Evolutionary conservation across 30 jellyfish, hydroid and myxozoan species (phyloP).

Genomic region (Cassiopea andromeda): DNA sequence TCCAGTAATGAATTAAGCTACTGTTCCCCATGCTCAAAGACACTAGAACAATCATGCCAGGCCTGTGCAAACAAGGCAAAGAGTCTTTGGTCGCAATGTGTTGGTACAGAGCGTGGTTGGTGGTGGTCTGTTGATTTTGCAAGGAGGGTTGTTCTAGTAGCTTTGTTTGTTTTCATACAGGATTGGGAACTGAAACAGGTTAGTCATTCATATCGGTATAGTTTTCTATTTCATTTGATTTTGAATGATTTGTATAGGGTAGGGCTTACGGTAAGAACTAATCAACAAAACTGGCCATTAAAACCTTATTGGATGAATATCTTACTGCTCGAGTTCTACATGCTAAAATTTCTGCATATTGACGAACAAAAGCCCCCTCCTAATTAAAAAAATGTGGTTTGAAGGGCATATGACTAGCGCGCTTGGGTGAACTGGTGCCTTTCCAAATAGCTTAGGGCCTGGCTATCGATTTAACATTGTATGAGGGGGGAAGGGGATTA

Average conservation of each 20-base stretch:
- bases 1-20: background rate
- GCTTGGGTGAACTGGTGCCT: too few species aligned
- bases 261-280: background rate
- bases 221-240: background rate
- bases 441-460: too few species aligned
- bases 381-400: too few species aligned
- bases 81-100: slow-evolving; percentile 22
- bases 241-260: background rate
- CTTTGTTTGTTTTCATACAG: slow-evolving; percentile 59
- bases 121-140: slow-evolving; percentile 75
- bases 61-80: slow-evolving; percentile 27
- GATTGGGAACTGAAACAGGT: slow-evolving; percentile 77
- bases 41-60: slow-evolving; percentile 34
- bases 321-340: too few species aligned
- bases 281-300: background rate
- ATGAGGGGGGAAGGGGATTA: too few species aligned
- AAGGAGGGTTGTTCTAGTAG: slow-evolving; percentile 58
- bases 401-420: too few species aligned
- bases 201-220: background rate
- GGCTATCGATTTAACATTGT: too few species aligned
- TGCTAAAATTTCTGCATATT: too few species aligned
- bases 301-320: too few species aligned
- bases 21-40: slow-evolving; percentile 45
- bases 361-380: too few species aligned
- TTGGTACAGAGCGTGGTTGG: slow-evolving; percentile 64